Base-by-base conservation (phyloP, 1,140 invertebrate genomes). In the Potamilus streckersoni region DNA sequence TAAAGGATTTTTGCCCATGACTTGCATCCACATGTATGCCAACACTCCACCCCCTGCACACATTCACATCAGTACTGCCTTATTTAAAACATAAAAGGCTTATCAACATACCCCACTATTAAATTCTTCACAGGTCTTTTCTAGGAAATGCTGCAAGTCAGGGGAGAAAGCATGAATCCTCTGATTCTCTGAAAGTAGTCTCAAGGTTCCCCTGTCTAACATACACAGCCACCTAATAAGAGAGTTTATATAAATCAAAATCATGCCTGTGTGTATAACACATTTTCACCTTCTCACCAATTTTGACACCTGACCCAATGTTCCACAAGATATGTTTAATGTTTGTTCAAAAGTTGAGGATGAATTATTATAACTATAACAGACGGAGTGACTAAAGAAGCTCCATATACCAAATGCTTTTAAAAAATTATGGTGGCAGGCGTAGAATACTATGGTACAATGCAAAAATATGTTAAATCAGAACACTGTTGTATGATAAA, bases 181-280 rank as follows among this genome's bases (percentile, higher is more conserved):
- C 31, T 85, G 83, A 86, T 93, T 93, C 76, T 93, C 91, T 19
- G 83, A 87, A 49, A 94, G 84, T 17, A 92, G 84, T 71, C 90
- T 89, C 6, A 93, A 80, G 2, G 92, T 92, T 2, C 88, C 80
- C 80, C 90, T 89, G 82, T 93, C 93, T 56, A 93, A 87, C 75
- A 87, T 85, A 31, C 82, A 81, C 49, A 93, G 80, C n/a, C 93
- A 82, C 20, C 87, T 88, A 61, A 49, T 76, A 76, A 69, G 14
- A 64, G 20, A n/a, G 17, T 65, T 27, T 23, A 31, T 65, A 23
- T 31, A 23, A 64, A 61, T 20, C 67, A 8, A 70, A 64, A 55
- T 15, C 55, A 76, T 56, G 20, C 1, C 20, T 1, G 38, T 8
- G 6, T 49, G 38, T 5, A 49, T 11, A 49, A 49, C 38, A 49